These are phyloP conservation scores for Lepidocolaptes lacrymiger DNA, from an alignment of 2,797 vertebrate genomes.

Conservation along the genomic window DNA sequence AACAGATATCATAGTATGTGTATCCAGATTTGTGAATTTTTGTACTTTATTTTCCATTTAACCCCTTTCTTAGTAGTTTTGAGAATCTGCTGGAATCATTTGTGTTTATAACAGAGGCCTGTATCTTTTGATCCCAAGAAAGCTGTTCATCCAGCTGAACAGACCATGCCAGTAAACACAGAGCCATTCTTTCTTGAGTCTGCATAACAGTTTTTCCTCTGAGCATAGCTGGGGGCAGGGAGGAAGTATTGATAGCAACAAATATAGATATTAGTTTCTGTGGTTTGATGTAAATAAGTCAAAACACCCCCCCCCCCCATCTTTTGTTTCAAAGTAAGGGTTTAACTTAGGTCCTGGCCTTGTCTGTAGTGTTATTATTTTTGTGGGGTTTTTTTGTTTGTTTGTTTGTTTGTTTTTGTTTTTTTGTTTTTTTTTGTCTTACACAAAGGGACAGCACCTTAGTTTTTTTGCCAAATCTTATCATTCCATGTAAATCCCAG, in stretches of 20 bases:
- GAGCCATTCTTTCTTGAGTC: background rate
- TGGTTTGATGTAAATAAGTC: background rate
- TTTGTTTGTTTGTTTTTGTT: too few relatives aligned
- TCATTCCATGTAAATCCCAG: background rate
- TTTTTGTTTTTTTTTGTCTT: rapidly evolving
- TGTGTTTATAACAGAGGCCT: background rate
- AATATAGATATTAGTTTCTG: background rate
- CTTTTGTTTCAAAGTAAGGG: background rate
- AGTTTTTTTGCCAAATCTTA: background rate
- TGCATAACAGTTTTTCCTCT: background rate
- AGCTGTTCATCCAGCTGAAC: background rate
- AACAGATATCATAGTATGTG: background rate
- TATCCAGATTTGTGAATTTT: background rate
- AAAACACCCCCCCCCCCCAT: rapidly evolving
- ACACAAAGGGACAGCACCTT: background rate
- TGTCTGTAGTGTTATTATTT: background rate
- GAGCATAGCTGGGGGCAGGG: background rate
- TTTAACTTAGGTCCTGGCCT: background rate
- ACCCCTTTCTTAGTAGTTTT: background rate
- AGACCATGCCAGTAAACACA: background rate
- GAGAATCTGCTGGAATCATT: background rate
- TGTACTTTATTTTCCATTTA: background rate
- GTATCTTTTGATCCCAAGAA: background rate
- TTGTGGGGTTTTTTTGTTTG: too few relatives aligned
- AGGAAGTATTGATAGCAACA: background rate